These are phyloP conservation scores for Pangasius sanitwongsei DNA, from an alignment of 2,797 vertebrate genomes.

Conservation along the genomic window DNA sequence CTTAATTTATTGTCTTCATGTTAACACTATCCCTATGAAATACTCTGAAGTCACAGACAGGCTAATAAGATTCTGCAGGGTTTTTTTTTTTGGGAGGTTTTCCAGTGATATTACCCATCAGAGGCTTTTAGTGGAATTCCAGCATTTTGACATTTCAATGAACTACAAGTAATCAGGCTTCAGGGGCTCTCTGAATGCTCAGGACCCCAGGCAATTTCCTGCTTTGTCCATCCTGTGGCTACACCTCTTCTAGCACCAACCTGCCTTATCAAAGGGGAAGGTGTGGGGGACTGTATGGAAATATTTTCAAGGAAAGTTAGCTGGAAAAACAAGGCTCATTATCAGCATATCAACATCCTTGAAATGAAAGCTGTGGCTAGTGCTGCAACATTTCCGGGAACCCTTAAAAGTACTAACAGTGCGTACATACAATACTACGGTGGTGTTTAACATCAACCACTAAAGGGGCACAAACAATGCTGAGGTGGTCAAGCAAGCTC, in stretches of 20 bases:
- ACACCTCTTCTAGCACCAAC: background rate
- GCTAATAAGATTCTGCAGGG: background rate
- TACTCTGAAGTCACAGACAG: background rate
- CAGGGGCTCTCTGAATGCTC: background rate
- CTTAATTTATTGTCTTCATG: background rate
- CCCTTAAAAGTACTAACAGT: background rate
- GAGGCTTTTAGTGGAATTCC: background rate
- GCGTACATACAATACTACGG: background rate
- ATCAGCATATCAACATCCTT: background rate
- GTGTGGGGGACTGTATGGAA: too few relatives aligned
- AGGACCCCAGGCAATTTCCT: background rate
- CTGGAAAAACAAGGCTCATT: background rate
- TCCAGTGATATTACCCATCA: background rate
- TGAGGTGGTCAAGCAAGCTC: background rate
- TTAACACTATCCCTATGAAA: background rate
- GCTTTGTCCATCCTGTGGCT: background rate
- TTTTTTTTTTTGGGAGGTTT: background rate
- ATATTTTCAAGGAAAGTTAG: background rate
- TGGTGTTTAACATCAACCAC: background rate
- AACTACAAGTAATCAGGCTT: background rate
- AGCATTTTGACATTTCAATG: constrained; percentile 7
- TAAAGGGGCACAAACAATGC: background rate
- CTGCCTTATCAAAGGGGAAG: background rate
- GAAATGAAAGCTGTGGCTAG: background rate
- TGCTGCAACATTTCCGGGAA: background rate